Base-by-base conservation (phyloP, 1,140 invertebrate species). In the Solenopsis fugax region DNA sequence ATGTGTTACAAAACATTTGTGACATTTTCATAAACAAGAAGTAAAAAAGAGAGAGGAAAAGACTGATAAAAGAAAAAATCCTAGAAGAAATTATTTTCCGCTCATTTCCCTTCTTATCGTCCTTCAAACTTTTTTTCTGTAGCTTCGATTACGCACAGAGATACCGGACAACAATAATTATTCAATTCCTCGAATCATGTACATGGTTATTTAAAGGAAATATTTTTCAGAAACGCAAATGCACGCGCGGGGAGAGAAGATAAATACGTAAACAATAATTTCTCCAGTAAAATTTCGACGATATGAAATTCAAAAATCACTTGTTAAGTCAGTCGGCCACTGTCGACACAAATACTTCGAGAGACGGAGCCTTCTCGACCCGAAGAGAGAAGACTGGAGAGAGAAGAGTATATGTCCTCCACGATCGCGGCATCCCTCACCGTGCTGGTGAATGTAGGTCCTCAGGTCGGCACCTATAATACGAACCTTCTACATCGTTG, bases 381-480 rank as follows among this genome's bases (percentile, higher is more conserved):
- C 41, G 56, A 41, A 69, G 65, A 71, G 67, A 54, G 76, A 71
- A 29, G 18, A 56, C 71, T 67, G 37, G 52, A 67, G 58, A 60
- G 62, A 72, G 21, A 48, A 41, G 65, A 50, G 24, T 41, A 62
- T 37, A 60, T 56, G 78, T 87, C 45, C 58, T 69, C 37, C n/a
- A 50, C 29, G 62, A 73, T 75, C 86, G 69, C 50, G 45, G 56
- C 80, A 84, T 87, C 81, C 67, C 72, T 85, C 64, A 54, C 50
- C 37, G 21, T 84, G 89, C 76, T 84, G 90, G 92, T 87, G 92
- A 93, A 94, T 94, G 94, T 94, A 94, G 94, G 94, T 94, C 93
- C 93, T 91, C 88, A 88, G 92, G 91, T 93, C 93, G 93, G 72
- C 91, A 93, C 92, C 92, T 94, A 92, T 93, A 93, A 93, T 93